phyloP scores from a whole-genome alignment of 2,888 invertebrate species.

The Oxystoma pomonae region DNA sequence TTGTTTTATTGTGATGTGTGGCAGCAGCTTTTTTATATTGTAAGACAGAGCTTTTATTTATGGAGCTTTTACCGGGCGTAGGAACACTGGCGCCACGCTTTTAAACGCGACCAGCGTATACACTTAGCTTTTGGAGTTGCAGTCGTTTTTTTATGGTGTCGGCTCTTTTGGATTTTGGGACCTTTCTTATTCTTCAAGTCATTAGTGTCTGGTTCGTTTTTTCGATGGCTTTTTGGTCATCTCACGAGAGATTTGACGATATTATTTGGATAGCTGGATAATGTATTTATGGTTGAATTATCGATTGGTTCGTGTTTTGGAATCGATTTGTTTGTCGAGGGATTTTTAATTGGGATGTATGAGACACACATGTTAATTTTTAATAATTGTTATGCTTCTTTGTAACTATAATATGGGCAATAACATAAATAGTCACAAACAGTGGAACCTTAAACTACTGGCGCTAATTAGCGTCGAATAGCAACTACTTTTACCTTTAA shows the following conservation, averaged over 20 bases:
- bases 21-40: conserved; percentile 36
- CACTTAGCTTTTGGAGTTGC: conserved; percentile 11
- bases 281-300: not conserved
- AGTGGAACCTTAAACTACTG: no score
- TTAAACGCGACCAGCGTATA: conserved; percentile 26
- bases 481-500: no score
- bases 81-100: conserved; percentile 41
- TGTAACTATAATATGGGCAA: no score
- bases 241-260: not conserved
- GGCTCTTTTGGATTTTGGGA: not conserved
- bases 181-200: not conserved
- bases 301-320: not conserved
- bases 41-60: conserved; percentile 39
- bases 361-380: not conserved
- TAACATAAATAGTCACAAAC: no score
- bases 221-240: not conserved
- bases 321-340: not conserved
- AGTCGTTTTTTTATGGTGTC: not conserved
- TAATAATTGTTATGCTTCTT: no score
- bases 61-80: conserved; percentile 42
- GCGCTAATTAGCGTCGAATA: no score
- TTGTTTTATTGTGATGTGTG: conserved; percentile 14
- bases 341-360: not conserved
- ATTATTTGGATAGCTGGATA: not conserved
- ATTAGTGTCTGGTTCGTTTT: not conserved